Base-by-base conservation (phyloP, 2,113 vertebrate species). In the Petromus typicus region DNA sequence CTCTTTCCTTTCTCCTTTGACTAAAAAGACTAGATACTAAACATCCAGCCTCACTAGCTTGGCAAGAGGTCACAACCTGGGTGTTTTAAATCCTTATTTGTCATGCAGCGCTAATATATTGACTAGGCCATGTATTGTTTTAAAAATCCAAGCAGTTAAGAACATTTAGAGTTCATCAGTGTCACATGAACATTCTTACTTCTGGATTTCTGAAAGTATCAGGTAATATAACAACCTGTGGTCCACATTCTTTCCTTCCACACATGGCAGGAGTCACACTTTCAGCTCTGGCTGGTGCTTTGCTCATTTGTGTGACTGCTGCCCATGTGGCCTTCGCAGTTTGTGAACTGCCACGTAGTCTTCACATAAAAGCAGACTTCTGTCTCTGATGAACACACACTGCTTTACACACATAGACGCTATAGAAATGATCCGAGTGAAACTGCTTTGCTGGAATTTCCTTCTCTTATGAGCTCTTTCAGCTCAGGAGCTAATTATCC, bases 401-500 rank as follows among this genome's bases (percentile, higher is more conserved):
- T 61, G 88, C 64, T 90, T 91, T 90, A 91, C 64, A 82, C 7
- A 75, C 30, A 90, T 81, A 48, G 32, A 88, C 14, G 61, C 90
- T 54, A 57, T 45, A 11, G 4, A 85, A 88, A 90, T 81, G 69
- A 48, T 67, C 90, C 78, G 80, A 82, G 76, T 22, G 32, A 90
- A 76, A 54, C 64, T 59, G 3, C 94, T 97, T 95, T 64, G 63
- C 92, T 92, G 66, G 78, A 95, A 90, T 96, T 96, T 78, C 37
- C 88, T 94, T 96, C 92, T 93, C 88, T 95, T 94, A 87, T 37
- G 78, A 96, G 96, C 78, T 95, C 76, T 88, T 94, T 81, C 45
- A 94, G 92, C 71, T 94, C 88, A 93, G 85, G 63, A 96, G 78
- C 94, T 95, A 97, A 97, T 97, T 97, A 96, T 61, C 66, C 81